A percentile compares a stretch with the other conserved stretches of the same genome.
Evolutionary conservation across 2,888 invertebrate species (phyloP).

Genomic region (Copidosoma aretas): DNA sequence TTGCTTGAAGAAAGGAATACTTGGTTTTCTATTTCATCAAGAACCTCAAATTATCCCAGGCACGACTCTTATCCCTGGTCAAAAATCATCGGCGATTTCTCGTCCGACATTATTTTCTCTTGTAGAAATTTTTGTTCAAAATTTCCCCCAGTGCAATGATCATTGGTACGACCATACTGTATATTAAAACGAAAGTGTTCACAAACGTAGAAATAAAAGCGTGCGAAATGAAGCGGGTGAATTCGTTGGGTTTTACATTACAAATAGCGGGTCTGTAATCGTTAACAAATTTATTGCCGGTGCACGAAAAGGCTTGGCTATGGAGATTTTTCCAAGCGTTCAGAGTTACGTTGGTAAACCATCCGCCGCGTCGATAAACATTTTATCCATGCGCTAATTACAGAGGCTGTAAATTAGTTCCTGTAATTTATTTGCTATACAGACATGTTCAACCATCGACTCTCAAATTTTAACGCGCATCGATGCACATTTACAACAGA

Average conservation of each 20-base stretch:
- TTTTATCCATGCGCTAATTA: slow-evolving; percentile 29
- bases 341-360: slow-evolving; percentile 23
- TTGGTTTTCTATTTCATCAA: slow-evolving; percentile 36
- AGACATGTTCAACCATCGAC: neutral
- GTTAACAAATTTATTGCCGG: slow-evolving; percentile 26
- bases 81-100: slow-evolving; percentile 17
- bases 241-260: slow-evolving; percentile 22
- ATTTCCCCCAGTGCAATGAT: neutral
- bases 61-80: slow-evolving; percentile 11
- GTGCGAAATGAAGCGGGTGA: slow-evolving; percentile 49
- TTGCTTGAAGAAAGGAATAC: slow-evolving; percentile 47
- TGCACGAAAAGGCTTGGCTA: slow-evolving; percentile 14
- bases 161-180: neutral
- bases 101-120: slow-evolving; percentile 25
- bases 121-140: neutral
- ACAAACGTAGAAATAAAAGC: slow-evolving; percentile 26
- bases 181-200: slow-evolving; percentile 20
- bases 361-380: slow-evolving; percentile 24
- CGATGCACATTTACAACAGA: no score
- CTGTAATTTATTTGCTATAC: slow-evolving; percentile 15
- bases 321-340: slow-evolving; percentile 28
- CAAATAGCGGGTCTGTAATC: slow-evolving; percentile 28
- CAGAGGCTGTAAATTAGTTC: slow-evolving; percentile 20
- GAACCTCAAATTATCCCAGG: slow-evolving; percentile 21
- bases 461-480: no score